Percentiles rank a stretch among this genome's conserved stretches.
phyloP scores from a whole-genome alignment of 1,140 invertebrate genomes.

The Drosophila repletoides region DNA sequence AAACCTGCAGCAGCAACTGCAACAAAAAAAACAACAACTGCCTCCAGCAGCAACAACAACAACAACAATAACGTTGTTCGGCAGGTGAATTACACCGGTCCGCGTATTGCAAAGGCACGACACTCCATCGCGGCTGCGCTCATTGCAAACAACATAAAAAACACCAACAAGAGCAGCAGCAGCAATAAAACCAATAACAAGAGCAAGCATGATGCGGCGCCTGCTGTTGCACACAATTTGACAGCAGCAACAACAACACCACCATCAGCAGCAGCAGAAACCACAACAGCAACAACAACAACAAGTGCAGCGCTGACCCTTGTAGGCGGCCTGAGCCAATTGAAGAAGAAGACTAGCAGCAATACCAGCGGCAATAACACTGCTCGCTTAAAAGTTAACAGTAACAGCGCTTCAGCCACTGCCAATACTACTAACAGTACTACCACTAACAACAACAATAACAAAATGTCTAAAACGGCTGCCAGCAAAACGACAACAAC shows the following conservation, averaged over 20 bases:
- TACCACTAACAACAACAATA: conserved; percentile 38
- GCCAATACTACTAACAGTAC: conserved; percentile 52
- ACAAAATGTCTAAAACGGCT: conserved; percentile 64
- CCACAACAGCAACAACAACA: conserved; percentile 3
- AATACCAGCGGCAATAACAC: conserved; percentile 18
- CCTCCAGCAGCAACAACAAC: conserved; percentile 19
- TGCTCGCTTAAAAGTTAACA: conserved; percentile 65
- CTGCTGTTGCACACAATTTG: conserved; percentile 40
- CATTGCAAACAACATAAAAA: conserved; percentile 50
- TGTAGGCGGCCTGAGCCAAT: conserved; percentile 12
- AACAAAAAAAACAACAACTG: conserved; percentile 33
- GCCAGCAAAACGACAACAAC: conserved; percentile 38
- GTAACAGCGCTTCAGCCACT: conserved; percentile 53
- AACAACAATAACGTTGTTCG: conserved; percentile 39
- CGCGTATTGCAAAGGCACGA: conserved; percentile 51
- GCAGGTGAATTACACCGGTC: conserved; percentile 55
- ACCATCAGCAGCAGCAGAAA: conserved; percentile 8
- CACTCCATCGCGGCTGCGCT: conserved; percentile 59
- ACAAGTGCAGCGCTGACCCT: conserved; percentile 13
- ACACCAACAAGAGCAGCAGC: conserved; percentile 14
- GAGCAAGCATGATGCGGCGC: conserved; percentile 49
- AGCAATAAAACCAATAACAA: conserved; percentile 11
- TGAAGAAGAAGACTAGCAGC: conserved; percentile 24
- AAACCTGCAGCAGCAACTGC: conserved; percentile 19
- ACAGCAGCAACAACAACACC: conserved; percentile 29